Evolutionary conservation across 2,888 invertebrate genomes (phyloP).

Genomic region (Pilophorus perplexus): DNA sequence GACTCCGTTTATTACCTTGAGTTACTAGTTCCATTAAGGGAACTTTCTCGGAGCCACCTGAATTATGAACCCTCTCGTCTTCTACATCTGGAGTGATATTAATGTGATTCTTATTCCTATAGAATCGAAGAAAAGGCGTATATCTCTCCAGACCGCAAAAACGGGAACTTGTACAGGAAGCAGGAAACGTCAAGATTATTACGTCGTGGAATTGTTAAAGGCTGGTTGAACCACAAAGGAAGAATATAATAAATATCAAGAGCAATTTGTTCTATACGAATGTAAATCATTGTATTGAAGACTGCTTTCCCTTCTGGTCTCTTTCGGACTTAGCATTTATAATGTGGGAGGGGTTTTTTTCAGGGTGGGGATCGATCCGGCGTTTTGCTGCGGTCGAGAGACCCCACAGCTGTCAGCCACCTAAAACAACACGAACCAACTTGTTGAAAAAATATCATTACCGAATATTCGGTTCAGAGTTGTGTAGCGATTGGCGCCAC

Average conservation of each 20-base stretch:
- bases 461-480: no score
- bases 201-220: neutral
- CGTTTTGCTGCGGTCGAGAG: no score
- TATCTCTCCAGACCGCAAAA: neutral
- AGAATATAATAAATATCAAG: conserved; percentile 30
- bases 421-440: conserved; percentile 12
- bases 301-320: neutral
- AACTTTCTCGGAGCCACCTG: conserved; percentile 19
- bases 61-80: conserved; percentile 7
- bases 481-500: no score
- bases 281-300: conserved; percentile 28
- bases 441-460: no score
- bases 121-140: neutral
- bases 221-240: neutral
- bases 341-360: neutral
- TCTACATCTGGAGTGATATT: conserved; percentile 11
- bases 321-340: conserved; percentile 31
- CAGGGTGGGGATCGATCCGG: neutral
- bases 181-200: conserved; percentile 15
- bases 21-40: conserved; percentile 29
- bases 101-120: conserved; percentile 26
- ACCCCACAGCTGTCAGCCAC: conserved; percentile 14
- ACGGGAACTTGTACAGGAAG: conserved; percentile 7
- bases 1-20: conserved; percentile 21
- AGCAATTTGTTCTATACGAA: conserved; percentile 23